Conservation (phyloP, 2,797 vertebrate genomes). For the Tiaroga cobitis region DNA sequence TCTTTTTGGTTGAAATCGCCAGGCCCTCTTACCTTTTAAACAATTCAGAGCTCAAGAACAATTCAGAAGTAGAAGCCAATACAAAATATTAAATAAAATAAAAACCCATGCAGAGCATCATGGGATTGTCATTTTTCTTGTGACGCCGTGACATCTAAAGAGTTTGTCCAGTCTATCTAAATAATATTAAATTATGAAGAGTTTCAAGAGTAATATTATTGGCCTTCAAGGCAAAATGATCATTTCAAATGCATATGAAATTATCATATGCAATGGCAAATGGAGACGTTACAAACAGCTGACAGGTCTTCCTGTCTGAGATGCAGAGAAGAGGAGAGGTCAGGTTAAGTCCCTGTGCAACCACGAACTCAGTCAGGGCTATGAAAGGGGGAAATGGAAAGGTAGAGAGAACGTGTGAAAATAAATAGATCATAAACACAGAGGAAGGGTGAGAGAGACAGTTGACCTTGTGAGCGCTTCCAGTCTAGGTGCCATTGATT, state of each 20-base stretch:
- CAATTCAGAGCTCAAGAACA: background rate
- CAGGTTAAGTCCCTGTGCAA: background rate
- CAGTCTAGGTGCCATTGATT: conserved; percentile 81
- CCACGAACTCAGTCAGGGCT: background rate
- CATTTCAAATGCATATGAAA: background rate
- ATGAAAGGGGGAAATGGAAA: background rate
- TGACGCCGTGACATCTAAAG: background rate
- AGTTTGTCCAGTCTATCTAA: background rate
- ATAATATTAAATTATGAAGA: background rate
- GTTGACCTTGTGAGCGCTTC: conserved; percentile 59
- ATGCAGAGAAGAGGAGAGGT: conserved; percentile 9
- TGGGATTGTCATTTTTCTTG: background rate
- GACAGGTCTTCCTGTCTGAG: background rate
- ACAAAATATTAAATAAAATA: background rate
- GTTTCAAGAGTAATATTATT: background rate
- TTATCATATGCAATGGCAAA: conserved; percentile 7
- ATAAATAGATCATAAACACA: conserved; percentile 43
- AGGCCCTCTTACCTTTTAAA: background rate
- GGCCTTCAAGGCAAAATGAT: background rate
- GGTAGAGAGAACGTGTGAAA: background rate
- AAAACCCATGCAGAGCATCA: background rate
- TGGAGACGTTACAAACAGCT: background rate
- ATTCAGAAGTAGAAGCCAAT: background rate
- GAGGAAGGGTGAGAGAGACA: conserved; percentile 29
- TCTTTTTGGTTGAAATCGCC: background rate